These are phyloP conservation scores for Clarias laeviceps DNA, from an alignment of 2,797 vertebrate genomes.

Conservation along the genomic window DNA sequence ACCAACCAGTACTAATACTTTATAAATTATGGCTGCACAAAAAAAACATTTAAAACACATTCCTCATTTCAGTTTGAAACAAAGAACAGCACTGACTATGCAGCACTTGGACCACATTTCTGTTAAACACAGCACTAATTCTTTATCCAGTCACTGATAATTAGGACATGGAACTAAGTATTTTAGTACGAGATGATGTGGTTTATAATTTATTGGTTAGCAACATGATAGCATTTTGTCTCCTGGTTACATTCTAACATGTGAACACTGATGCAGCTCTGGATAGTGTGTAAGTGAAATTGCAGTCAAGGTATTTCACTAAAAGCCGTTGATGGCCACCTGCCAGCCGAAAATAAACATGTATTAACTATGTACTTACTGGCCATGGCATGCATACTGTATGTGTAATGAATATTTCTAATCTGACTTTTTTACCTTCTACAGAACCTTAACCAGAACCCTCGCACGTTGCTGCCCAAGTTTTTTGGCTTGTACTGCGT, in stretches of 20 bases:
- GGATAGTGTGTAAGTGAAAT: neutral
- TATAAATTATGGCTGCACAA: neutral
- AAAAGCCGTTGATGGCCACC: neutral
- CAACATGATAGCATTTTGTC: neutral
- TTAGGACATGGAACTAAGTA: neutral
- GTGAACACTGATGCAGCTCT: neutral
- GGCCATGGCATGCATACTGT: neutral
- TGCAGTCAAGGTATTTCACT: neutral
- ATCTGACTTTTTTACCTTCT: neutral
- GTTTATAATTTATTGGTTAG: conserved; percentile 6
- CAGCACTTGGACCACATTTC: neutral
- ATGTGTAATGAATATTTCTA: neutral
- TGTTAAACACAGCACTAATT: neutral
- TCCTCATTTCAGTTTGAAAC: neutral
- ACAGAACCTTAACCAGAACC: conserved; percentile 98
- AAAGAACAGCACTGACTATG: neutral
- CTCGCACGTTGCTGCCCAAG: conserved; percentile 94
- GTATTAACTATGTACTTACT: neutral
- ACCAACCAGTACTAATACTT: too few species aligned
- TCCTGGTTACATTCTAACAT: neutral
- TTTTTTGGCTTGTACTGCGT: conserved; percentile 98
- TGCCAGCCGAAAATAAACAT: too few species aligned
- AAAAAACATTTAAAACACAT: neutral
- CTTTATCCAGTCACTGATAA: neutral
- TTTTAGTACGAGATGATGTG: conserved; percentile 5